phyloP scores from a whole-genome alignment of 2,797 vertebrate species.

The Miichthys miiuy region DNA sequence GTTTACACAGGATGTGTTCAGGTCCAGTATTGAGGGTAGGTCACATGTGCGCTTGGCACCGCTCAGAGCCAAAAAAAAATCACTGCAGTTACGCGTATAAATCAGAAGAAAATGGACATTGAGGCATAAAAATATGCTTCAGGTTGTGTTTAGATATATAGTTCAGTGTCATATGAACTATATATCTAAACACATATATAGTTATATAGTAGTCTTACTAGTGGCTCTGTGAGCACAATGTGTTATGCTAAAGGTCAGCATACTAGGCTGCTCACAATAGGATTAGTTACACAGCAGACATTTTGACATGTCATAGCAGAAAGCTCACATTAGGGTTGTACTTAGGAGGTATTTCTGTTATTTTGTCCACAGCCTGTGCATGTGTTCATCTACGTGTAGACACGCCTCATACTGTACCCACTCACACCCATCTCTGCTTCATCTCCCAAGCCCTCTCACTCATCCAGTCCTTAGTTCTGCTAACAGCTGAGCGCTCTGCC shows the following conservation, averaged over 20 bases:
- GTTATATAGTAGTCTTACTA: too few relatives aligned
- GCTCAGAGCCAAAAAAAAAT: neutral
- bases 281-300: too few relatives aligned
- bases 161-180: too few relatives aligned
- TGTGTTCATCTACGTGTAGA: too few relatives aligned
- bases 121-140: too few relatives aligned
- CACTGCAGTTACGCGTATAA: neutral
- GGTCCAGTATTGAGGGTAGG: neutral
- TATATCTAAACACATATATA: too few relatives aligned
- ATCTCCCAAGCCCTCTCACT: constrained; percentile 81
- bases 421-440: constrained; percentile 78
- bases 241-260: too few relatives aligned
- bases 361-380: neutral
- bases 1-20: neutral
- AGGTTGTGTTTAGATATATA: too few relatives aligned
- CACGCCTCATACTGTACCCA: neutral
- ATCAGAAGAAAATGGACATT: too few relatives aligned
- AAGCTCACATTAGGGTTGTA: neutral
- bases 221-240: too few relatives aligned
- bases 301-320: too few relatives aligned
- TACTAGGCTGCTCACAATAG: too few relatives aligned
- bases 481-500: constrained; percentile 71
- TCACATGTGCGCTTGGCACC: neutral
- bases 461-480: constrained; percentile 82
- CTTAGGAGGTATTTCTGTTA: neutral